Conservation (phyloP, 2,888 invertebrate species). For the Parnassius smintheus region DNA sequence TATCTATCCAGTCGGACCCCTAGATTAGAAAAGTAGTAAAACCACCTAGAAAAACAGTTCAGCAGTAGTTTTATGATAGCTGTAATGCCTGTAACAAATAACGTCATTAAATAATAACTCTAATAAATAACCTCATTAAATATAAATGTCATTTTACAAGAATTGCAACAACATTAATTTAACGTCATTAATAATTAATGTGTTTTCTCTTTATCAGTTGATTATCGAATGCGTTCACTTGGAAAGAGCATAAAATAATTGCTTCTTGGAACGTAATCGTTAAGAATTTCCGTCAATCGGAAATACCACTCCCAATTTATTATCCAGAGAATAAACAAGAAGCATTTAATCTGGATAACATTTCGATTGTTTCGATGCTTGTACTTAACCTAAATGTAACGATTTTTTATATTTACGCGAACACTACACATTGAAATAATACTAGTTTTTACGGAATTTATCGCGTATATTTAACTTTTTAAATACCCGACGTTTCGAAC, state of each 20-base stretch:
- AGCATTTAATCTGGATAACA: neutral
- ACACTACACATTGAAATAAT: no score
- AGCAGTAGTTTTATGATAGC: no score
- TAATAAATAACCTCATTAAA: conserved; percentile 7
- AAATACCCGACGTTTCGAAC: no score
- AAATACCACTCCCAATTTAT: conserved; percentile 8
- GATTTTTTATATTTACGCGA: no score
- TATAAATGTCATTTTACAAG: conserved; percentile 10
- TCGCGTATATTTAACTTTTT: no score
- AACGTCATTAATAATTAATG: conserved; percentile 14
- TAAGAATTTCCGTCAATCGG: conserved; percentile 3
- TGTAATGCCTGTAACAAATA: no score
- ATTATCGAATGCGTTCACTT: conserved; percentile 17
- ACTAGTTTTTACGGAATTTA: no score
- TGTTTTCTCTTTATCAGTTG: conserved; percentile 24
- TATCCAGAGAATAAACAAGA: neutral
- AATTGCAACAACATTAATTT: conserved; percentile 12
- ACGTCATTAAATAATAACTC: neutral
- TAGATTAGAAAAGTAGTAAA: no score
- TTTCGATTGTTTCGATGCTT: neutral
- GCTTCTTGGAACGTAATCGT: conserved; percentile 19
- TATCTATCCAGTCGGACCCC: no score
- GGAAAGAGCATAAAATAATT: conserved; percentile 19
- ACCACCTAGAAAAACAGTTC: no score
- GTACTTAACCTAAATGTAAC: no score